Percentiles rank a stretch among this genome's conserved stretches.
Evolutionary conservation across 1,140 invertebrate species (phyloP).

Genomic region (Hyposmocoma kahamanoa): DNA sequence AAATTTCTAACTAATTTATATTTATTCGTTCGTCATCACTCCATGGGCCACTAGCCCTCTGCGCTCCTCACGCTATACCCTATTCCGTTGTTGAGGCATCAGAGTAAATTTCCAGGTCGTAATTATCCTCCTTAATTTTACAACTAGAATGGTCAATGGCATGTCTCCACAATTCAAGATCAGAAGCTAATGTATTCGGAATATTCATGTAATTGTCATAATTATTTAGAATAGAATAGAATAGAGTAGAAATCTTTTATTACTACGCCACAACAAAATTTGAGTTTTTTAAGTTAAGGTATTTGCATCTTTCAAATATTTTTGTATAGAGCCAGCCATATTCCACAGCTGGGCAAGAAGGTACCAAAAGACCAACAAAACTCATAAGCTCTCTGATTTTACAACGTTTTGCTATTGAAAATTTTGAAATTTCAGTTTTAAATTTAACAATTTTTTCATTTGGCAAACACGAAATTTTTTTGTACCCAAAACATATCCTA

Average conservation of each 20-base stretch:
- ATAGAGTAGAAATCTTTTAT: no score
- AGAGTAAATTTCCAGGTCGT: conserved; percentile 30
- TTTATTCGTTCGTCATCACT: conserved; percentile 5
- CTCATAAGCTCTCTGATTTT: conserved; percentile 1
- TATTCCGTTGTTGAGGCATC: conserved; percentile 34
- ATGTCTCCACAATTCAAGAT: background rate
- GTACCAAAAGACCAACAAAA: background rate
- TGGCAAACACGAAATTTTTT: conserved; percentile 1
- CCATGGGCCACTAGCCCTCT: conserved; percentile 25
- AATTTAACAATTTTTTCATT: background rate
- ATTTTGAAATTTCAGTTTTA: background rate
- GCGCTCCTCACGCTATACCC: conserved; percentile 18
- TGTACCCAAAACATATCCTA: background rate
- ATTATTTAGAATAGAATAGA: no score
- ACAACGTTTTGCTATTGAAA: background rate
- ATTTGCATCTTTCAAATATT: background rate
- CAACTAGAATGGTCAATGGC: background rate
- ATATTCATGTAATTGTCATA: conserved; percentile 2
- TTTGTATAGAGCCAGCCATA: conserved; percentile 6
- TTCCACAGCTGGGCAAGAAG: conserved; percentile 4
- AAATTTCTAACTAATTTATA: background rate
- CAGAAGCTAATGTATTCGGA: background rate
- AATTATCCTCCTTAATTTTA: conserved; percentile 6
- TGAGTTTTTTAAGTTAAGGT: background rate
- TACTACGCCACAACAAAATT: no score